Evolutionary conservation across 2,113 vertebrate genomes (phyloP), one percentile per base, ranked within the genome.

Genomic region (Cyprinodon variegatus): DNA sequence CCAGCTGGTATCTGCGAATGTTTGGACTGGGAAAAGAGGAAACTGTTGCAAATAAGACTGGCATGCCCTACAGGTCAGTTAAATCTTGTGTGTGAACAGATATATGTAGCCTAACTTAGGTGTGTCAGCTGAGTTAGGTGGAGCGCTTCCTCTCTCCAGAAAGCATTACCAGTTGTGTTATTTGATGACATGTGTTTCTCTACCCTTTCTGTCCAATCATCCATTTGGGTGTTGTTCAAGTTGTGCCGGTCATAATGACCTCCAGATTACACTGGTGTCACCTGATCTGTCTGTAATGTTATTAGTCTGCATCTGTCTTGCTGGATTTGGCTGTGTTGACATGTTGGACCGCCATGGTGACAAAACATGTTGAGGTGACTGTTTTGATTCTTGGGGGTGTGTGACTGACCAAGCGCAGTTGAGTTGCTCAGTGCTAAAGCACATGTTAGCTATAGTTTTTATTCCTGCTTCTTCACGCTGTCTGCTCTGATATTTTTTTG

Each of bases 21-120:
- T 96, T 94, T 4, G 96, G 96, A 61, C 88, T 97, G 64, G 95
- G 95, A 61, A 92, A 89, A 53, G 96, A 98, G 76, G 95, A 93
- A 79, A 95, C 95, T 37, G 93, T 96, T 0, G 93, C 96, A 67
- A 88, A 90, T 83, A 92, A 90, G 87, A 96, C 96, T 0, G 95
- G 96, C 22, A 98, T 99, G 98, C 94, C 93, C 1, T 97, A 99
- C 95, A 96, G 97, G 98, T 99, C 93, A 96, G 95, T 77, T 53
- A 68, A 72, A 39, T 11, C 13, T 62, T 38, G 48, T 76, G 22
- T 81, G 63, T 68, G 45, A 63, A 40, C n/a, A 6, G 10, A 13
- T 17, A n/a, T 39, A 29, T n/a, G 6, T 11, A 12, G 68, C 20
- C 6, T 75, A 67, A 38, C 64, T 45, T 0, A 63, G 0, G 67